Evolutionary conservation across 2,797 vertebrate genomes (phyloP).

Genomic region (Neosalanx taihuensis): DNA sequence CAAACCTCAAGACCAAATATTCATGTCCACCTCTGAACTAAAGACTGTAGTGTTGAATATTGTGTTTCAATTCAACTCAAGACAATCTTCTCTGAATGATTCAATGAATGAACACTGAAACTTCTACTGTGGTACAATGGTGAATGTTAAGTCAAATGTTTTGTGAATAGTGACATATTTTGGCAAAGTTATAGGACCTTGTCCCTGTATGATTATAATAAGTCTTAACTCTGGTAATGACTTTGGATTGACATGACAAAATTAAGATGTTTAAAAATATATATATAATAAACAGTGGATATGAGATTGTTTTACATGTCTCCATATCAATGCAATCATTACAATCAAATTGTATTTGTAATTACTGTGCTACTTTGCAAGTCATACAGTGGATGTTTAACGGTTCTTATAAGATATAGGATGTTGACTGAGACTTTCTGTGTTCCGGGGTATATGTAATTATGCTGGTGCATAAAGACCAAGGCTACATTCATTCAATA

Average conservation of each 20-base stretch:
- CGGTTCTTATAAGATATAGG: neutral
- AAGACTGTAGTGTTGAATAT: neutral
- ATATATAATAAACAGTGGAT: too few relatives aligned
- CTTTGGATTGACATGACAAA: too few relatives aligned
- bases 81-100: too few relatives aligned
- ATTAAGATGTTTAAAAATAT: too few relatives aligned
- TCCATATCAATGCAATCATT: neutral
- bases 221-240: too few relatives aligned
- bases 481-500: neutral
- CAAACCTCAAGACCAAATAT: neutral
- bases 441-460: neutral
- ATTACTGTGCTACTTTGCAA: neutral
- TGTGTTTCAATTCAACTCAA: too few relatives aligned
- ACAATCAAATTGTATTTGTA: neutral
- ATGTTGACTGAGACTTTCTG: neutral
- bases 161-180: slow-evolving; percentile 3
- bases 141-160: neutral
- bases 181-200: neutral
- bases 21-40: neutral
- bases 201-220: neutral
- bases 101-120: neutral
- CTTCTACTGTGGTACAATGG: neutral
- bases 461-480: slow-evolving; percentile 8
- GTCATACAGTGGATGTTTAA: neutral
- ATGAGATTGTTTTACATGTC: neutral